Percentiles rank a stretch among this genome's conserved stretches.
phyloP scores from a whole-genome alignment of 2,113 vertebrate genomes.

The Menura novaehollandiae region DNA sequence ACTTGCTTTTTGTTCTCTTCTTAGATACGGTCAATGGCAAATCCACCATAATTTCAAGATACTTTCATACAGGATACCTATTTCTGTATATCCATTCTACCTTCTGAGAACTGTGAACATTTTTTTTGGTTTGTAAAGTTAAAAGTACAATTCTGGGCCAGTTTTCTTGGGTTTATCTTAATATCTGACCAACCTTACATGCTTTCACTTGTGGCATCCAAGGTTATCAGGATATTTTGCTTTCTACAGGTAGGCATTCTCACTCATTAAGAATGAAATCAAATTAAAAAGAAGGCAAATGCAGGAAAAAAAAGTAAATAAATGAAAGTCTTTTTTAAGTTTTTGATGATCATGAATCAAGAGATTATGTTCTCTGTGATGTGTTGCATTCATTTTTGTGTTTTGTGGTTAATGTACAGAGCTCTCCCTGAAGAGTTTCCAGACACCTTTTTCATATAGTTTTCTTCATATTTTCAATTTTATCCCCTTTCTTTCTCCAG shows the following conservation, averaged over 20 bases:
- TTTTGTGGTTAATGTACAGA: background rate
- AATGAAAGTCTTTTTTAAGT: background rate
- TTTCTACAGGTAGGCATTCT: background rate
- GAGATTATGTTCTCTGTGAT: background rate
- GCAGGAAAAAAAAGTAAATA: background rate
- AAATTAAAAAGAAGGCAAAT: background rate
- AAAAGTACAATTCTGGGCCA: background rate
- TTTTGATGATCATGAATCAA: background rate
- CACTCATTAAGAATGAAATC: background rate
- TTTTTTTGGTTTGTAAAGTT: background rate
- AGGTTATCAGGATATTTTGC: background rate
- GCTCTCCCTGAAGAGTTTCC: background rate
- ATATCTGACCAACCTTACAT: background rate
- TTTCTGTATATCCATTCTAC: background rate
- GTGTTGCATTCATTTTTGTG: background rate
- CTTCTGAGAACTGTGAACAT: background rate
- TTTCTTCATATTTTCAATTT: background rate
- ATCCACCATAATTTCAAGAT: background rate
- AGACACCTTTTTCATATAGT: background rate
- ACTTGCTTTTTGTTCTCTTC: background rate
- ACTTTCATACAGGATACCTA: background rate
- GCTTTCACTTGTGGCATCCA: background rate
- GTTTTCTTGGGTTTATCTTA: background rate
- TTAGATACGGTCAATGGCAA: background rate
- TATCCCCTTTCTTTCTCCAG: background rate